Conservation (phyloP, 37 sponge, comb jelly and placozoan genomes). For the Aplysina aerophoba region DNA sequence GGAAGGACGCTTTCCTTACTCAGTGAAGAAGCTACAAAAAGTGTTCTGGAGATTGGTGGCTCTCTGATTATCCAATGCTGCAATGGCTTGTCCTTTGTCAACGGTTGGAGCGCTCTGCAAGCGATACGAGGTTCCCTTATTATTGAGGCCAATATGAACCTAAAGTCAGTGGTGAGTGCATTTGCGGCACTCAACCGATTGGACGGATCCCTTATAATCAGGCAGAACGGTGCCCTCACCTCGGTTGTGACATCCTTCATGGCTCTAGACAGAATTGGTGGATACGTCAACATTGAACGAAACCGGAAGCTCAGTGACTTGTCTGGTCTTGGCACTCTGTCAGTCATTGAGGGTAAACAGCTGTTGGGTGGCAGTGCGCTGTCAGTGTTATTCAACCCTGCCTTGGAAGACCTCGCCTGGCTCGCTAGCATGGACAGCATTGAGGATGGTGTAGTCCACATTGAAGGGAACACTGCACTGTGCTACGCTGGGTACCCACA, state of each 20-base stretch:
- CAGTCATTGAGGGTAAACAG: constrained; percentile 36
- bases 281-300: constrained; percentile 45
- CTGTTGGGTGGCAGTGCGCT: constrained; percentile 48
- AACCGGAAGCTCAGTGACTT: constrained; percentile 47
- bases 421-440: constrained; percentile 33
- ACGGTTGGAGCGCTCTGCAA: constrained; percentile 1
- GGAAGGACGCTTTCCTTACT: constrained; percentile 21
- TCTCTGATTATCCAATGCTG: constrained; percentile 64
- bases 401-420: constrained; percentile 29
- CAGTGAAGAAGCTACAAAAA: too few relatives aligned
- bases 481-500: constrained; percentile 81
- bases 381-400: constrained; percentile 46
- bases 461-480: constrained; percentile 74
- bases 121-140: constrained; percentile 36
- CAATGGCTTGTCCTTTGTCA: not conserved
- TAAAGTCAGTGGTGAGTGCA: constrained; percentile 31
- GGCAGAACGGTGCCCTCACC: constrained; percentile 41
- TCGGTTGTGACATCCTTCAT: not conserved
- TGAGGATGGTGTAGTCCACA: constrained; percentile 58
- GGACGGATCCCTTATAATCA: constrained; percentile 36
- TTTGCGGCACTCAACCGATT: constrained; percentile 12
- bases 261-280: constrained; percentile 19
- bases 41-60: constrained; percentile 28
- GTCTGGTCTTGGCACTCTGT: constrained; percentile 14
- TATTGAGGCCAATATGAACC: constrained; percentile 50